A percentile compares a stretch with the other conserved stretches of the same genome.
These are phyloP conservation scores for Rhabdornis inornatus DNA, from an alignment of 2,113 vertebrate species.

Conservation along the genomic window DNA sequence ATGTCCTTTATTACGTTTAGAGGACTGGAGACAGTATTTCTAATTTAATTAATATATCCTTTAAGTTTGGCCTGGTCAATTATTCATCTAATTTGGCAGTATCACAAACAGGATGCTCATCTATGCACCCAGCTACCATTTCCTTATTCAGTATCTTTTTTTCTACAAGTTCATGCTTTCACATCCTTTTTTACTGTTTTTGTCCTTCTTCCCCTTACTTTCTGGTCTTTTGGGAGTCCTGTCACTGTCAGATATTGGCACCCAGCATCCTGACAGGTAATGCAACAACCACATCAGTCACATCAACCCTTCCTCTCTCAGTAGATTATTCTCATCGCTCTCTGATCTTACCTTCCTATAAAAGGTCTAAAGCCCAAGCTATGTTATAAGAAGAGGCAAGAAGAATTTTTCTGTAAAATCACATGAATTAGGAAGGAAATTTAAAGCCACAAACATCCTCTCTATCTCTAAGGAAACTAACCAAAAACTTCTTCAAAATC, in stretches of 20 bases:
- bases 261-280: neutral
- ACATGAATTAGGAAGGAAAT: neutral
- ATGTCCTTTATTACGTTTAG: neutral
- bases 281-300: neutral
- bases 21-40: neutral
- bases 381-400: neutral
- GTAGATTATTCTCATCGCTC: neutral
- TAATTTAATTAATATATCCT: neutral
- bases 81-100: neutral
- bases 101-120: neutral
- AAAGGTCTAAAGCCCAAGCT: neutral
- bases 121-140: neutral
- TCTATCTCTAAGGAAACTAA: neutral
- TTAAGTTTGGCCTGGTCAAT: neutral
- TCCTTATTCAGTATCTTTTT: neutral
- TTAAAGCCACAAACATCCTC: constrained; percentile 14
- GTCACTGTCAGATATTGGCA: neutral
- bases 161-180: neutral
- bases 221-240: neutral
- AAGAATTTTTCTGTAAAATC: neutral
- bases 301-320: neutral
- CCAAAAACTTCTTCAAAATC: neutral
- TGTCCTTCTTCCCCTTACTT: neutral
- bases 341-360: neutral
- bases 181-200: neutral